Conservation (phyloP, 1,140 invertebrate genomes). For the Penaeus indicus region DNA sequence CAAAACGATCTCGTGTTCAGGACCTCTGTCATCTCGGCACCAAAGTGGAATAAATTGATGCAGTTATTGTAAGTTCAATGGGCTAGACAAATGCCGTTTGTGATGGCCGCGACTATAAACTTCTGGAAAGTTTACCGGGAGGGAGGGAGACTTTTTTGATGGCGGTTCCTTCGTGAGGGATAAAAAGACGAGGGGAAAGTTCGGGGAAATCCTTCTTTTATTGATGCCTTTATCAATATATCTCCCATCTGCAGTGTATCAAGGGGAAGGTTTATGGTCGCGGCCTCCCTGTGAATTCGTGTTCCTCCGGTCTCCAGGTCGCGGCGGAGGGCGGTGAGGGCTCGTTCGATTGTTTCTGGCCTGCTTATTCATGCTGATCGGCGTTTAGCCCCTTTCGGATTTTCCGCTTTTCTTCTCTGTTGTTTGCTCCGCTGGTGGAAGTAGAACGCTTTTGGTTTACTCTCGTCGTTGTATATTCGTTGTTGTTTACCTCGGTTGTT, state of each 20-base stretch:
- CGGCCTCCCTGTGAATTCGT: no score
- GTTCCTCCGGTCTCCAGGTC: no score
- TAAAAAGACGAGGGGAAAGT: not conserved
- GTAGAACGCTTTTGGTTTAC: no score
- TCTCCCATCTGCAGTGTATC: not conserved
- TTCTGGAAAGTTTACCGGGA: not conserved
- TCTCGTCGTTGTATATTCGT: no score
- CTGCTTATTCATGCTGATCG: no score
- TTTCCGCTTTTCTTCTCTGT: no score
- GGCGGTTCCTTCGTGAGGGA: no score
- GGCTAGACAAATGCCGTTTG: conserved; percentile 47
- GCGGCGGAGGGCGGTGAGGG: no score
- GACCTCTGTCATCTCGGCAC: not conserved
- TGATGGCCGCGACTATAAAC: conserved; percentile 47
- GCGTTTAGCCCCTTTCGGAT: no score
- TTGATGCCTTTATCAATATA: conserved; percentile 17
- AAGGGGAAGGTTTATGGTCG: not conserved
- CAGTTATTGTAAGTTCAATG: conserved; percentile 59
- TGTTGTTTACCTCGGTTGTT: no score
- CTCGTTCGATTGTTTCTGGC: no score
- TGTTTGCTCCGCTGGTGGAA: no score
- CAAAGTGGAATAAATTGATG: conserved; percentile 60
- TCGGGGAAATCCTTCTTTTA: not conserved
- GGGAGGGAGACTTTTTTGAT: not conserved
- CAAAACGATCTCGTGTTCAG: not conserved